These are phyloP conservation scores for Seira sanloemensis DNA, from an alignment of 2,888 invertebrate genomes.

Conservation along the genomic window DNA sequence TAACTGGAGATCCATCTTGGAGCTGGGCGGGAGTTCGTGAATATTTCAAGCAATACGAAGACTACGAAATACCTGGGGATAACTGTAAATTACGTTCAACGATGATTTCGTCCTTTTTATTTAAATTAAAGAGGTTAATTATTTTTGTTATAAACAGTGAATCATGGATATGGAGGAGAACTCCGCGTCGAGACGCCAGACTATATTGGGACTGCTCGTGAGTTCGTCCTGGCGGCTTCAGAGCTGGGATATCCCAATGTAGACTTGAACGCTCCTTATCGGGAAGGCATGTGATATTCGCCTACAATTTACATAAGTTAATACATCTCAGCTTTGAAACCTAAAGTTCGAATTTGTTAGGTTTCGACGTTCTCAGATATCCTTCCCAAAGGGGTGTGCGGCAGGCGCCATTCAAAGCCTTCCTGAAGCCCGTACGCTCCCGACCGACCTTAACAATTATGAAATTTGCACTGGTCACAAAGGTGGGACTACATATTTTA, in stretches of 20 bases:
- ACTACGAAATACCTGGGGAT: constrained; percentile 50
- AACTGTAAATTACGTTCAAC: constrained; percentile 1
- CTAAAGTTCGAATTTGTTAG: background rate
- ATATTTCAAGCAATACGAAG: constrained; percentile 53
- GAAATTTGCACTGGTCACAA: constrained; percentile 29
- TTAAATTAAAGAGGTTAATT: background rate
- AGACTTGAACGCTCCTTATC: constrained; percentile 39
- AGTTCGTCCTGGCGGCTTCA: background rate
- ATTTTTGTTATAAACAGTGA: background rate
- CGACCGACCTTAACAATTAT: constrained; percentile 19
- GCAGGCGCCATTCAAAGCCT: constrained; percentile 53
- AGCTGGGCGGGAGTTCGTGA: constrained; percentile 59
- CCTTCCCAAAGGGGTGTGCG: constrained; percentile 26
- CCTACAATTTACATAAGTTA: background rate
- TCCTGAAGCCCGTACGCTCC: constrained; percentile 41
- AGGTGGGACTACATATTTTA: background rate
- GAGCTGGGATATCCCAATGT: constrained; percentile 36
- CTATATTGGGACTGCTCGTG: background rate
- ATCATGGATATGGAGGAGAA: constrained; percentile 44
- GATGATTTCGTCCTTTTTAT: background rate
- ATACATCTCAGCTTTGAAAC: background rate
- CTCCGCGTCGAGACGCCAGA: constrained; percentile 33
- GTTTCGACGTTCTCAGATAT: constrained; percentile 28
- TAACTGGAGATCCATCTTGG: constrained; percentile 53
- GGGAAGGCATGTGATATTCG: background rate